Conservation (phyloP, 2,113 vertebrate species). For the Alces alces region DNA sequence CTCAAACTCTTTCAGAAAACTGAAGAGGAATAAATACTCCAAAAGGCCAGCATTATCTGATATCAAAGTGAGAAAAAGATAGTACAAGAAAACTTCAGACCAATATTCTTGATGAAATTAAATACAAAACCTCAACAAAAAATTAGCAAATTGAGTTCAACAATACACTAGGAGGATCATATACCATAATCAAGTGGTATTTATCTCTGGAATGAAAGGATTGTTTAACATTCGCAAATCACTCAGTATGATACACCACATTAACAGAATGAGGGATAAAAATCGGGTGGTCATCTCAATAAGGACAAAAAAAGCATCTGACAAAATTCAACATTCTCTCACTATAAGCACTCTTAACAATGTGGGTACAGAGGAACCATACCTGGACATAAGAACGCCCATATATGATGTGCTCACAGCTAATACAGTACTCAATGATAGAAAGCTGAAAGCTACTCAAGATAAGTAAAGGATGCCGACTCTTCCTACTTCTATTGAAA, state of each 20-base stretch:
- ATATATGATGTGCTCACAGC: background rate
- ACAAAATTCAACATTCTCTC: background rate
- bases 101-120: background rate
- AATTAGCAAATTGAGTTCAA: background rate
- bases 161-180: background rate
- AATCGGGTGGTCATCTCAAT: background rate
- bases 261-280: background rate
- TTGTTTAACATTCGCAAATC: background rate
- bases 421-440: background rate
- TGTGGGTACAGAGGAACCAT: background rate
- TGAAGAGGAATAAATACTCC: background rate
- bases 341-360: background rate
- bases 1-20: background rate
- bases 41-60: background rate
- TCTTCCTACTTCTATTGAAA: background rate
- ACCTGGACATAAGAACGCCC: background rate
- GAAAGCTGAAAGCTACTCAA: background rate
- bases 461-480: background rate
- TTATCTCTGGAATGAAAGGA: background rate
- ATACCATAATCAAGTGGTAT: background rate
- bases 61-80: background rate
- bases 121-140: background rate
- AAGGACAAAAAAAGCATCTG: no score
- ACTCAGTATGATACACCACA: background rate
- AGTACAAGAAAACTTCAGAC: background rate